Base-by-base conservation (phyloP, 2,888 invertebrate genomes). In the Mycalesis mineus region DNA sequence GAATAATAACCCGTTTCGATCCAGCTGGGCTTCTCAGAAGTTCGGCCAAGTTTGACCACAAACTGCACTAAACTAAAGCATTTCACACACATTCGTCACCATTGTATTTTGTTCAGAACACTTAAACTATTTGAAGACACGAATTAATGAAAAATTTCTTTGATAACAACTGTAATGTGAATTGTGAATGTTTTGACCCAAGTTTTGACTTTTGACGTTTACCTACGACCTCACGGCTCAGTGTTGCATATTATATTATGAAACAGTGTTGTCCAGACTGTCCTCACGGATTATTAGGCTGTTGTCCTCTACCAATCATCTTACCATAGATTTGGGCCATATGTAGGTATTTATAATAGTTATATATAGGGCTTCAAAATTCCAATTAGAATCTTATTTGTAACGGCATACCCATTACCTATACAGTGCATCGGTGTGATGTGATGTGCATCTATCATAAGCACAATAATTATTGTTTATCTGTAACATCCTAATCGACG, bases 21-120 rank as follows among this genome's bases (percentile, higher is more conserved):
- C 78, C 84, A 85, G 83, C 78, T 84, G 81, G 80, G 72, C 66
- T 72, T 73, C 74, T 62, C 72, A 70, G 65, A 72, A 74, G 67
- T 71, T 60, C 60, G 62, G 67, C 65, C 66, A 65, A 63, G 66
- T 58, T 71, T 64, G 64, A 70, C 63, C 68, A 66, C 66, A 65
- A 61, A 68, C 65, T 62, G 60, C 70, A 72, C 65, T 65, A 59
- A 59, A 40, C 64, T 65, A 65, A 60, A 69, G 60, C 68, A 62
- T 68, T 68, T 61, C 63, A 73, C 63, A 65, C 58, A 62, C 63
- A 63, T 65, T 45, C 44, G 57, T 63, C 67, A 71, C 66, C 60
- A 60, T 69, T 52, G 62, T 55, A 58, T 51, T 45, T 59, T 44
- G 58, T 57, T 49, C 37, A 51, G 17, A 47, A 59, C 45, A 55